A percentile compares a stretch with the other conserved stretches of the same genome.
Evolutionary conservation across 2,113 vertebrate genomes (phyloP).

Genomic region (Poeciliopsis prolifica): DNA sequence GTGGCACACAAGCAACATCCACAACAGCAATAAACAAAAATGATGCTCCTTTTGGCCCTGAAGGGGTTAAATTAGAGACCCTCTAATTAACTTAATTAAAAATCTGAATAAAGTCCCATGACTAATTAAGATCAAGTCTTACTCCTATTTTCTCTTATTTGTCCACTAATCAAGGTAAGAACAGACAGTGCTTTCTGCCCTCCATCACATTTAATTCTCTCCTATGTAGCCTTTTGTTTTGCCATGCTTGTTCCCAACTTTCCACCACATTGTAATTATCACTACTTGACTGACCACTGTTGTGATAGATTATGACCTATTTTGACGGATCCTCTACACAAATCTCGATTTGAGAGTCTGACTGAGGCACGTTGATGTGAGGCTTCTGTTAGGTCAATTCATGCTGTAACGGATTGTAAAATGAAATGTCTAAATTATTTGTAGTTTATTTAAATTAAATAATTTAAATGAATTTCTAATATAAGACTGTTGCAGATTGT

Average conservation of each 20-base stretch:
- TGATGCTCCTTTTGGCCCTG: too few relatives aligned
- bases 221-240: conserved; percentile 27
- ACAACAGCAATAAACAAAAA: too few relatives aligned
- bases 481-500: too few relatives aligned
- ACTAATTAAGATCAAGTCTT: conserved; percentile 12
- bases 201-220: conserved; percentile 57
- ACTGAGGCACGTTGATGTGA: conserved; percentile 9
- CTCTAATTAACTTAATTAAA: too few relatives aligned
- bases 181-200: conserved; percentile 48
- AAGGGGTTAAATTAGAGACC: too few relatives aligned
- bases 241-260: conserved; percentile 41
- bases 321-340: conserved; percentile 37
- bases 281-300: neutral
- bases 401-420: too few relatives aligned
- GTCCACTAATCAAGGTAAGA: conserved; percentile 52
- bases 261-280: neutral
- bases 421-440: too few relatives aligned
- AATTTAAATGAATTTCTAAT: too few relatives aligned
- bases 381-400: neutral
- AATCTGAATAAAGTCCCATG: too few relatives aligned
- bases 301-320: conserved; percentile 52
- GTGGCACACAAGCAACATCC: too few relatives aligned
- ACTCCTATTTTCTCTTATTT: conserved; percentile 16
- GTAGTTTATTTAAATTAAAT: too few relatives aligned
- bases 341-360: conserved; percentile 43